These are phyloP conservation scores for Beris morrisii DNA, from an alignment of 2,888 invertebrate genomes.

Conservation along the genomic window DNA sequence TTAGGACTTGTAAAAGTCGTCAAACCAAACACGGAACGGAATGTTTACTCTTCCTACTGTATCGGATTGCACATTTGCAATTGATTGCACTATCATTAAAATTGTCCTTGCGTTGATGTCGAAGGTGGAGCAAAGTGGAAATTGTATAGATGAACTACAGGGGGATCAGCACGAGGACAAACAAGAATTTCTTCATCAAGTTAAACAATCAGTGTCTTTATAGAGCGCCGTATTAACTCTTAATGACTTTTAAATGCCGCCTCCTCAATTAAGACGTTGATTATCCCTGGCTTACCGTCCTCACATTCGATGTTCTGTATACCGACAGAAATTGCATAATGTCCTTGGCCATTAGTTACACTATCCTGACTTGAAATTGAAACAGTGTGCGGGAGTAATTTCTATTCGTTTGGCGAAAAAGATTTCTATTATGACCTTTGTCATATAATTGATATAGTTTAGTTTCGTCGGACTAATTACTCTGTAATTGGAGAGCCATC, in stretches of 20 bases:
- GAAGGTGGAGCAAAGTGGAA: too few species aligned
- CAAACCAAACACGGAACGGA: too few species aligned
- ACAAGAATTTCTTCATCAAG: slow-evolving; percentile 22
- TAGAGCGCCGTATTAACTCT: slow-evolving; percentile 19
- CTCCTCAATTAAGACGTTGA: slow-evolving; percentile 22
- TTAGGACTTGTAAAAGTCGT: too few species aligned
- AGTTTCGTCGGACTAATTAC: too few species aligned
- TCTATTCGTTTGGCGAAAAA: too few species aligned
- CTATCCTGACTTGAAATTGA: not conserved
- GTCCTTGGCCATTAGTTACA: slow-evolving; percentile 22
- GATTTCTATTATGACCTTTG: too few species aligned
- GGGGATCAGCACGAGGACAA: not conserved
- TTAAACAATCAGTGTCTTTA: slow-evolving; percentile 26
- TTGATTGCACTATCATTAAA: slow-evolving; percentile 19
- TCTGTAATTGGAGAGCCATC: too few species aligned
- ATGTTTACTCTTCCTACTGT: not conserved
- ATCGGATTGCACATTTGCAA: slow-evolving; percentile 28
- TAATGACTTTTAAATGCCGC: slow-evolving; percentile 22
- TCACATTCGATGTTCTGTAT: not conserved
- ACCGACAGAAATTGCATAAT: slow-evolving; percentile 14
- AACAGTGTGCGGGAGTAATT: too few species aligned
- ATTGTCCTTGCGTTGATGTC: slow-evolving; percentile 11
- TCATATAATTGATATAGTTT: too few species aligned
- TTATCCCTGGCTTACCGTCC: not conserved
- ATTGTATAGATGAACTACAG: too few species aligned